phyloP scores from a whole-genome alignment of 1,140 invertebrate genomes.

The Papilio glaucus region DNA sequence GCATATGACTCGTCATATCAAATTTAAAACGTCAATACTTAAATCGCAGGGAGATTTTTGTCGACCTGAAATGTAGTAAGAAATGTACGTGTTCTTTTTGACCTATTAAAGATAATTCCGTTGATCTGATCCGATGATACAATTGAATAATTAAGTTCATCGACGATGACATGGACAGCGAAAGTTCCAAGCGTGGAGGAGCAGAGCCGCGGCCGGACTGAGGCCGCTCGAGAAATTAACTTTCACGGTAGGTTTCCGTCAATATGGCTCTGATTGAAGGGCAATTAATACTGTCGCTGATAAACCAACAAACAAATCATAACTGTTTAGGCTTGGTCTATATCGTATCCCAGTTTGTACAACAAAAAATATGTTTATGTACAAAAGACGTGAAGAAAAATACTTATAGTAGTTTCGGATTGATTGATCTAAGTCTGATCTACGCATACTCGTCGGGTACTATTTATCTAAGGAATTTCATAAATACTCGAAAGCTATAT shows the following conservation, averaged over 20 bases:
- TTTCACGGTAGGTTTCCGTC: constrained; percentile 75
- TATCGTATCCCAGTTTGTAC: neutral
- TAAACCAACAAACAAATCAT: neutral
- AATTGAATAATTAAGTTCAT: constrained; percentile 31
- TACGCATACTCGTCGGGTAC: no score
- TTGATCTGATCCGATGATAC: no score
- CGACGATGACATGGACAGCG: constrained; percentile 48
- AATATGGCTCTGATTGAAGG: constrained; percentile 49
- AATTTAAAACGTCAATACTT: constrained; percentile 31
- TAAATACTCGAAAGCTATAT: no score
- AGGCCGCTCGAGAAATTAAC: constrained; percentile 72
- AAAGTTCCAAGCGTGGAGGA: constrained; percentile 68
- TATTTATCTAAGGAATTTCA: no score
- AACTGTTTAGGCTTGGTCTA: neutral
- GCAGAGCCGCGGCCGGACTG: constrained; percentile 54
- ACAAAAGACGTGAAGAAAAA: neutral
- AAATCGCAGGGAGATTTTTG: no score
- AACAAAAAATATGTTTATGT: neutral
- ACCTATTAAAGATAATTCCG: no score
- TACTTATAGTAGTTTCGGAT: neutral
- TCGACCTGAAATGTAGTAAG: no score
- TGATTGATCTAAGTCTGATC: no score
- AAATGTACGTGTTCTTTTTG: no score
- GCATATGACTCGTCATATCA: no score
- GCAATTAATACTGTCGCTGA: constrained; percentile 20